These are phyloP conservation scores for Caenorhabditis briggsae DNA, from an alignment of 1,140 invertebrate genomes.

Conservation along the genomic window DNA sequence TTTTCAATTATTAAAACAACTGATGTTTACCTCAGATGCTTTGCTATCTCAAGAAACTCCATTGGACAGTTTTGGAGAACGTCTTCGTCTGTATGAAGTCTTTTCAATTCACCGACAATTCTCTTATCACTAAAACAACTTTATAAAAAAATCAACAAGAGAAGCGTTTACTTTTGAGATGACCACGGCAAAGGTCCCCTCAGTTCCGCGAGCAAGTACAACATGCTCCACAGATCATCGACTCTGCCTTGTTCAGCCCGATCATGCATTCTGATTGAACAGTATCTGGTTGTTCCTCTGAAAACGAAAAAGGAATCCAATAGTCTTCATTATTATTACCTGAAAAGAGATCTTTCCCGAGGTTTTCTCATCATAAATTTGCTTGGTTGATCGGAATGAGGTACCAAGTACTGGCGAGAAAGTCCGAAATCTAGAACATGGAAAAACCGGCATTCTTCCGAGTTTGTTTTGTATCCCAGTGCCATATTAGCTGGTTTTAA, in stretches of 20 bases:
- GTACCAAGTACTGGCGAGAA: not conserved
- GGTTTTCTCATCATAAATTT: too few relatives aligned
- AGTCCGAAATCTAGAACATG: conserved; percentile 14
- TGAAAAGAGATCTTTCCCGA: too few relatives aligned
- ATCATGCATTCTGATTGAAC: conserved; percentile 96
- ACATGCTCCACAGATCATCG: conserved; percentile 89
- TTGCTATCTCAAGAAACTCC: conserved; percentile 29
- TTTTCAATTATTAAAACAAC: too few relatives aligned
- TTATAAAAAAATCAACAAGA: not conserved
- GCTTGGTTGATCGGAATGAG: not conserved
- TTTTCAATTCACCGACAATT: conserved; percentile 42
- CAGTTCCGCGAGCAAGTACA: conserved; percentile 42
- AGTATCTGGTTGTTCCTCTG: conserved; percentile 96
- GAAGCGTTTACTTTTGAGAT: not conserved
- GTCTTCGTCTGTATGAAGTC: conserved; percentile 33
- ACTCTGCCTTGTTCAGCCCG: conserved; percentile 83
- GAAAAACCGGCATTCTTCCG: not conserved
- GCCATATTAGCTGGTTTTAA: conserved; percentile 23
- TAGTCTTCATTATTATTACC: too few relatives aligned
- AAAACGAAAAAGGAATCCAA: conserved; percentile 49
- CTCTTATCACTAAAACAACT: conserved; percentile 26
- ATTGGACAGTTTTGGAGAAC: conserved; percentile 33
- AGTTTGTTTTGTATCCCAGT: not conserved
- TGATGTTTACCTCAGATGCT: not conserved
- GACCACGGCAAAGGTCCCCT: conserved; percentile 28